Percentiles rank a stretch among this genome's conserved stretches.
phyloP scores from a whole-genome alignment of 2,888 invertebrate species.

The Synergus laeviventris region DNA sequence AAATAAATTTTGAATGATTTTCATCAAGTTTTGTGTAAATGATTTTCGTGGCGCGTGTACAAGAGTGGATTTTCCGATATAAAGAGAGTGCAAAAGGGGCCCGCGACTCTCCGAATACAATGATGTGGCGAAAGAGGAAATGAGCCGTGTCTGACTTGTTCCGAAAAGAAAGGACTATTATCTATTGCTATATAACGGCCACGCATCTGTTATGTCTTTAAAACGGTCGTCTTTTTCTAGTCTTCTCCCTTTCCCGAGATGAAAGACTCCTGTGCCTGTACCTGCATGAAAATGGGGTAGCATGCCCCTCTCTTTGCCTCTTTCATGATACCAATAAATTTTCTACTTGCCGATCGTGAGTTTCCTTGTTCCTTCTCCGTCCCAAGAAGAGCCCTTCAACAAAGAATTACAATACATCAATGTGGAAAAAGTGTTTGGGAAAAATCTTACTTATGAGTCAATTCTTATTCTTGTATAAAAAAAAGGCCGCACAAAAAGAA shows the following conservation, averaged over 20 bases:
- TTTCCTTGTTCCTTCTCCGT: neutral
- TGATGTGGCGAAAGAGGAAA: constrained; percentile 53
- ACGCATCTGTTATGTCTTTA: constrained; percentile 56
- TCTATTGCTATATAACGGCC: constrained; percentile 46
- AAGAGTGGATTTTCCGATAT: neutral
- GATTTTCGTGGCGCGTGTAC: neutral
- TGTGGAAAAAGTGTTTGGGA: neutral
- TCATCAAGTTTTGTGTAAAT: no score
- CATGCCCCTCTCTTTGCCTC: constrained; percentile 49
- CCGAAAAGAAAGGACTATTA: constrained; percentile 53
- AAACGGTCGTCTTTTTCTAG: constrained; percentile 44
- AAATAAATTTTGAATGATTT: no score
- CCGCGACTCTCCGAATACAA: neutral
- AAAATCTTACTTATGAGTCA: neutral
- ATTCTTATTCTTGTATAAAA: neutral
- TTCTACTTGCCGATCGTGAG: neutral
- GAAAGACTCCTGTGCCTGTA: constrained; percentile 39
- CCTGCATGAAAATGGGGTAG: constrained; percentile 43
- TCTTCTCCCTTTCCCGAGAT: neutral
- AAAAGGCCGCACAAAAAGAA: neutral
- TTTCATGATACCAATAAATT: constrained; percentile 46
- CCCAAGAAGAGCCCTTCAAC: constrained; percentile 38
- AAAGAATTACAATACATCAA: constrained; percentile 44
- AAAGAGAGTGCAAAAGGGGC: neutral
- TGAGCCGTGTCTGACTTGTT: constrained; percentile 54